Conservation (phyloP, 1,140 invertebrate genomes). For the Micrasema longulum region DNA sequence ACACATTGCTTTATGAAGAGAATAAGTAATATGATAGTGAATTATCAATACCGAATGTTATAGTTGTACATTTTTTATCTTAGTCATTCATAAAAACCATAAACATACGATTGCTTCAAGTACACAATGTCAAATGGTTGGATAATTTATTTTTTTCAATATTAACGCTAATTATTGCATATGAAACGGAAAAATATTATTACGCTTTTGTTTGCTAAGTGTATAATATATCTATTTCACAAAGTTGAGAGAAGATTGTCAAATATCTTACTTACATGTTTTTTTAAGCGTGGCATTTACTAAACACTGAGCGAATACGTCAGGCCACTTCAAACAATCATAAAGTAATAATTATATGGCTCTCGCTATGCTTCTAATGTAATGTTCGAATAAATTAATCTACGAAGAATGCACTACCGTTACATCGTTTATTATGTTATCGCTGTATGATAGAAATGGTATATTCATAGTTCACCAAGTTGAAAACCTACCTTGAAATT, state of each 20-base stretch:
- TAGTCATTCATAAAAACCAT: too few relatives aligned
- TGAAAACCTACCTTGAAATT: constrained; percentile 58
- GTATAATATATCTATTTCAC: neutral
- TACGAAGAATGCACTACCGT: constrained; percentile 8
- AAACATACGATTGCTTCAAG: too few relatives aligned
- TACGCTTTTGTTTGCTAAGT: too few relatives aligned
- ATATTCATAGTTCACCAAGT: neutral
- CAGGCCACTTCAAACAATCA: neutral
- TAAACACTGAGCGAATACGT: constrained; percentile 1
- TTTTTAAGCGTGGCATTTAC: neutral
- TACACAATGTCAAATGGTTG: too few relatives aligned
- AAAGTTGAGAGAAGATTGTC: neutral
- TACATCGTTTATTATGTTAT: neutral
- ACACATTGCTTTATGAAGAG: too few relatives aligned
- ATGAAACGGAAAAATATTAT: too few relatives aligned
- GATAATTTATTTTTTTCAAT: too few relatives aligned
- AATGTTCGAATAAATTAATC: constrained; percentile 12
- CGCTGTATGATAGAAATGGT: neutral
- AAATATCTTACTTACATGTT: constrained; percentile 7
- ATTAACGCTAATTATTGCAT: too few relatives aligned
- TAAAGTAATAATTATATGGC: constrained; percentile 16
- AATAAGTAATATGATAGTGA: too few relatives aligned
- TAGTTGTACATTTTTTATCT: too few relatives aligned
- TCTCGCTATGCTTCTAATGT: constrained; percentile 1
- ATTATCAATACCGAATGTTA: too few relatives aligned